Base-by-base conservation (phyloP, 2,797 vertebrate species). In the Pteropus rufus region DNA sequence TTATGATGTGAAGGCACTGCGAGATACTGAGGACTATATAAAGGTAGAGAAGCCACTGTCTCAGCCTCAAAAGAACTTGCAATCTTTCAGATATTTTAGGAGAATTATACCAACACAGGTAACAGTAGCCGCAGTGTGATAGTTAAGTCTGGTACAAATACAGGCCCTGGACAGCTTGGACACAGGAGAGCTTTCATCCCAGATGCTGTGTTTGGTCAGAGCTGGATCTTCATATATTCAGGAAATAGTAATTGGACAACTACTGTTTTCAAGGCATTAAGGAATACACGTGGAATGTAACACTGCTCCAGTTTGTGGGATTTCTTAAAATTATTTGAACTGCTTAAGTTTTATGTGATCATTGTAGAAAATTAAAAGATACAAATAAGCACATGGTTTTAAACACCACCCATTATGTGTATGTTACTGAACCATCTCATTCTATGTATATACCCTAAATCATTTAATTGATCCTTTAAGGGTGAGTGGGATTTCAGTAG, bases 241-340 rank as follows among this genome's bases (percentile, higher is more conserved):
- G 67, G 60, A 91, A 65, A 44, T 64, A 52, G 24, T 95, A 79
- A 56, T 56, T 65, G 46, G 77, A 85, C 62, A 67, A 67, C 36
- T 73, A 0, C 64, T 94, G 4, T 91, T 86, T 54, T 10, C 16
- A 49, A 56, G n/a, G 10, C n/a, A 10, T 65, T 87, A 34, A 76
- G 75, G 52, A 84, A 14, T 87, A 64, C 15, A 80, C 56, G 3
- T 49, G 65, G 54, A 80, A 67, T 95, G 62, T 36, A 41, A 3
- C 29, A 29, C 29, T 87, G 24, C 49, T 88, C 36, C 44, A 75
- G 62, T 49, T 44, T 41, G 29, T 75, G 46, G 58, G 21, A 64
- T 89, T 94, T 93, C 39, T 79, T 95, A 60, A n/a, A 60, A 77
- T 92, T 86, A 56, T 65, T 90, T 92, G 58, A 90, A 65, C 49